Evolutionary conservation across 2,888 invertebrate species (phyloP), one percentile per base, ranked within the genome.

Genomic region (Trilocha varians): DNA sequence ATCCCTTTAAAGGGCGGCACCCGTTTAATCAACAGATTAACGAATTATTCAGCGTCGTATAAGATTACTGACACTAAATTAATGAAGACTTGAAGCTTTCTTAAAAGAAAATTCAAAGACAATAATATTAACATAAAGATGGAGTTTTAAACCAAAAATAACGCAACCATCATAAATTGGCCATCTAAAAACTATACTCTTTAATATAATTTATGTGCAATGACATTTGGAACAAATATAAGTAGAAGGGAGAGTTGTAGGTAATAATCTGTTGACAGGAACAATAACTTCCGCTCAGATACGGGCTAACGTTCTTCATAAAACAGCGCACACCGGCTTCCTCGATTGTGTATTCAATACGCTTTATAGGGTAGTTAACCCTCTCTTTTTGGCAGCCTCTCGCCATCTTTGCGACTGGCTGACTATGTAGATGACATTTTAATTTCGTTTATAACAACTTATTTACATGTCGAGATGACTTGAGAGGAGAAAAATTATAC

Each of bases 351-450:
- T 66, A 68, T 64, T 66, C 62, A 59, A 59, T 55, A 55, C 59
- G 53, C 57, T 70, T 75, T 74, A 77, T 62, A 60, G 58, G 59
- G 64, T 58, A 62, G 39, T 70, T 70, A 69, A 69, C 64, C 65
- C 65, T 60, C 63, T 63, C 62, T 61, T 73, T 70, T 68, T 64
- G 65, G 65, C 67, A 65, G 56, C 49, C 51, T 48, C 52, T 53
- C 46, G n/a, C 34, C 16, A 32, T 35, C 34, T 16, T 34, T 38
- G 35, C 34, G 38, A 38, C 34, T 34, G 38, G 13, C 32, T 25
- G 32, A 17, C 16, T 34, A 38, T 38, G 38, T 32, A 42, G 38
- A 42, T 42, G 42, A 38, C 34, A 14, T 35, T 17, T 38, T 35
- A 34, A 38, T 42, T 42, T 42, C 9, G 25, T 38, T 38, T 38